Evolutionary conservation across 2,113 vertebrate species (phyloP).

Genomic region (Pedionomus torquatus): DNA sequence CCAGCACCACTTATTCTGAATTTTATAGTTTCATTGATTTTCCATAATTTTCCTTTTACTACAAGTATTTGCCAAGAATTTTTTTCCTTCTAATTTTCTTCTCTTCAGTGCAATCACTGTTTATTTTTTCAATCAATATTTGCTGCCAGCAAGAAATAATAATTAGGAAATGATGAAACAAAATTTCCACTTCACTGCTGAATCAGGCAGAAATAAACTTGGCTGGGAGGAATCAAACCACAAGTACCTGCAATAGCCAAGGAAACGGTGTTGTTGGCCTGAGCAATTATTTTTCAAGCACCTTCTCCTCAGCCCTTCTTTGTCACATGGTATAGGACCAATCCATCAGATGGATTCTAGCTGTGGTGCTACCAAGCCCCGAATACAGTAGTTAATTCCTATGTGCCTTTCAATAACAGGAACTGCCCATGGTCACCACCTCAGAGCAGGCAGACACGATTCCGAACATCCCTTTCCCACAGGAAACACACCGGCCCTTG

Average conservation of each 20-base stretch:
- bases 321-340: background rate
- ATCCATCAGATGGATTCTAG: background rate
- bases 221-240: background rate
- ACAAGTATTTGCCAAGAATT: background rate
- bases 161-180: background rate
- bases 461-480: background rate
- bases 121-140: background rate
- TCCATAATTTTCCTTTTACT: background rate
- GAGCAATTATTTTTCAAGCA: background rate
- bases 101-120: background rate
- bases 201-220: background rate
- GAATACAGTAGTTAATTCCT: background rate
- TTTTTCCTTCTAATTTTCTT: background rate
- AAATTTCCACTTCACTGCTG: background rate
- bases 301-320: background rate
- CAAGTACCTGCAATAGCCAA: background rate
- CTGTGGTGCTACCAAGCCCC: background rate
- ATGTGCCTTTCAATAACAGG: rapidly evolving
- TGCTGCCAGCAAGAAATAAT: background rate
- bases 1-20: background rate
- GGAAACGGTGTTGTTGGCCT: background rate
- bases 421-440: background rate
- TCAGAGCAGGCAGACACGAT: background rate
- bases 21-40: background rate
- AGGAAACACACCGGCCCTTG: background rate